phyloP scores from a whole-genome alignment of 2,113 vertebrate genomes.

The Tragulus kanchil region DNA sequence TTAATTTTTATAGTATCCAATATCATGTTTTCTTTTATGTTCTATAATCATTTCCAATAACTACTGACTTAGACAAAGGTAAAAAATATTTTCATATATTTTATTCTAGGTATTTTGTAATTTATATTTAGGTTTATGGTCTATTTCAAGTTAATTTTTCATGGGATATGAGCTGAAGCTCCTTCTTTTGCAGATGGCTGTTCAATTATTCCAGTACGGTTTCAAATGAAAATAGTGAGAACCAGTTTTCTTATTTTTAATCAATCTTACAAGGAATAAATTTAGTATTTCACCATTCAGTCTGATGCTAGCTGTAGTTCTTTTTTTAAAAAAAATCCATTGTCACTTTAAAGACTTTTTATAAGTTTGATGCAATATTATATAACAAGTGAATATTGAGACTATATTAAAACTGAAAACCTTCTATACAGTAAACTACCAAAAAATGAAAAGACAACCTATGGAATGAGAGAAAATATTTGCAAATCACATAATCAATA shows the following conservation, averaged over 20 bases:
- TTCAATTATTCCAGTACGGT: not conserved
- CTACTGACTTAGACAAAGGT: not conserved
- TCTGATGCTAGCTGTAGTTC: not conserved
- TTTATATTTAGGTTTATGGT: not conserved
- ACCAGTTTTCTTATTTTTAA: not conserved
- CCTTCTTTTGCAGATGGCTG: no score
- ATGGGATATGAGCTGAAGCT: not conserved
- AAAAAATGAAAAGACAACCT: not conserved
- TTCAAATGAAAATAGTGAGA: not conserved
- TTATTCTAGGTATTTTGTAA: not conserved
- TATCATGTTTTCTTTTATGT: not conserved
- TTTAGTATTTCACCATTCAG: not conserved
- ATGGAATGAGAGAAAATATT: not conserved
- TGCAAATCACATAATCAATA: no score
- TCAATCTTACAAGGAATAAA: not conserved
- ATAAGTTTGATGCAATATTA: no score
- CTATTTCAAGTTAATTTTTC: not conserved
- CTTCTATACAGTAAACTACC: not conserved
- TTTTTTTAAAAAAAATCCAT: not conserved
- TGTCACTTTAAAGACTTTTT: no score
- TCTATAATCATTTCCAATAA: not conserved
- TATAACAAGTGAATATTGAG: not conserved
- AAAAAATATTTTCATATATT: not conserved
- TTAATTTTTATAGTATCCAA: not conserved
- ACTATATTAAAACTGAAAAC: not conserved